Evolutionary conservation across 2,797 vertebrate species (phyloP).

Genomic region (Myotis vivesi): DNA sequence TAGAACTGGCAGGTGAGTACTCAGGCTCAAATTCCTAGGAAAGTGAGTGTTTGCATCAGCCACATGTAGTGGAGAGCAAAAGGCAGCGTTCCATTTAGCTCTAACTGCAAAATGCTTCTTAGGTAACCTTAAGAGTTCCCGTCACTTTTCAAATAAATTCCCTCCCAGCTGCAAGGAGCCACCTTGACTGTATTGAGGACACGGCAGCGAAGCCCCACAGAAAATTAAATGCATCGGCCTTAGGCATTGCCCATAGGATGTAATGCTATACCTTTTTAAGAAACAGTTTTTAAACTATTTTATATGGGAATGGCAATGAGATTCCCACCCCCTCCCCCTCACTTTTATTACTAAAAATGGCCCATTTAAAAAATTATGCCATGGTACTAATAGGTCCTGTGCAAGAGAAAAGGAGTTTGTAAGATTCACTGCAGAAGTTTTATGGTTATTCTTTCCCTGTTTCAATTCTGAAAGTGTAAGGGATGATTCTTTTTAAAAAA

Average conservation of each 20-base stretch:
- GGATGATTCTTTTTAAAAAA: not conserved
- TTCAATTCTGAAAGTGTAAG: not conserved
- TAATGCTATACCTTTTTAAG: constrained; percentile 59
- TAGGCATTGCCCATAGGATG: constrained; percentile 74
- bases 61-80: constrained; percentile 64
- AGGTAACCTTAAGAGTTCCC: constrained; percentile 63
- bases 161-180: constrained; percentile 62
- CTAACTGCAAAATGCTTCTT: constrained; percentile 71
- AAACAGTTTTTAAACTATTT: constrained; percentile 69
- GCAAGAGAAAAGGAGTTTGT: not conserved
- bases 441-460: not conserved
- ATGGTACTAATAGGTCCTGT: not conserved
- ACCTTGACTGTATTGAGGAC: constrained; percentile 42
- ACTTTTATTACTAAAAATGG: constrained; percentile 63
- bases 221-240: constrained; percentile 75
- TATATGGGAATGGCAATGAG: constrained; percentile 53
- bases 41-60: constrained; percentile 74
- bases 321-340: constrained; percentile 21
- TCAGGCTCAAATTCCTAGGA: constrained; percentile 71
- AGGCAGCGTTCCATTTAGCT: constrained; percentile 71
- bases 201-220: constrained; percentile 48
- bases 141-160: constrained; percentile 67
- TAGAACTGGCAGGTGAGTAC: constrained; percentile 80
- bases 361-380: constrained; percentile 45
- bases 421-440: not conserved